A percentile compares a stretch with the other conserved stretches of the same genome.
phyloP scores from a whole-genome alignment of 1,140 invertebrate species.

The Drosophila pectinifera region DNA sequence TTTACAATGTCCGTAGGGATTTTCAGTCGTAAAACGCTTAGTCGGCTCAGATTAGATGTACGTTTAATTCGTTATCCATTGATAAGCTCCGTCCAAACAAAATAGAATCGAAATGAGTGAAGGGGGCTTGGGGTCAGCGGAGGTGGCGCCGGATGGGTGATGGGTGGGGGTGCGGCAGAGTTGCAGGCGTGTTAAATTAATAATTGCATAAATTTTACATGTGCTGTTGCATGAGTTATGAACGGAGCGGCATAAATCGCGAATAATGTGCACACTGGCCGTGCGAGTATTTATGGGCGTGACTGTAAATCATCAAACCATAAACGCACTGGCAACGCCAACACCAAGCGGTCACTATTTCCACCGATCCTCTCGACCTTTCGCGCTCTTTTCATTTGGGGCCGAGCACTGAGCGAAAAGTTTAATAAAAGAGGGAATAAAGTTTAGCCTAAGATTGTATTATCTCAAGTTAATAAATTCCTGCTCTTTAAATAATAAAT shows the following conservation, averaged over 20 bases:
- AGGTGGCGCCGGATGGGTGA: too few species aligned
- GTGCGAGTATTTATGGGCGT: constrained; percentile 82
- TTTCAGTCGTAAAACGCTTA: constrained; percentile 42
- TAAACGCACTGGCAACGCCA: constrained; percentile 74
- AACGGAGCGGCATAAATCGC: constrained; percentile 82
- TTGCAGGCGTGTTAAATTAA: constrained; percentile 77
- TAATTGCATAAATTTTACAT: constrained; percentile 85
- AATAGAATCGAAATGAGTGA: constrained; percentile 2
- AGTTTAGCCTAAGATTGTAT: neutral
- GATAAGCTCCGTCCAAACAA: constrained; percentile 26
- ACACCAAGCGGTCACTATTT: constrained; percentile 53
- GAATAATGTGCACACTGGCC: constrained; percentile 84
- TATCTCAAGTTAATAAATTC: too few species aligned
- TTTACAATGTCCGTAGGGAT: constrained; percentile 10
- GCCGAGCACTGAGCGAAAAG: neutral
- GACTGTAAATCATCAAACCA: constrained; percentile 85
- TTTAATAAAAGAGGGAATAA: neutral
- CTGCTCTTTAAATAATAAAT: too few species aligned
- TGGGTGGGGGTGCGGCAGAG: constrained; percentile 5
- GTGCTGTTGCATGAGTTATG: constrained; percentile 84
- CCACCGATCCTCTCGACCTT: constrained; percentile 29
- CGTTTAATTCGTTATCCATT: constrained; percentile 3
- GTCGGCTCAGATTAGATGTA: constrained; percentile 52
- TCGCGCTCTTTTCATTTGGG: constrained; percentile 11
- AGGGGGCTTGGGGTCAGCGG: too few species aligned